Evolutionary conservation across 2,888 invertebrate species (phyloP), one percentile per base, ranked within the genome.

Genomic region (Elysia crispata): DNA sequence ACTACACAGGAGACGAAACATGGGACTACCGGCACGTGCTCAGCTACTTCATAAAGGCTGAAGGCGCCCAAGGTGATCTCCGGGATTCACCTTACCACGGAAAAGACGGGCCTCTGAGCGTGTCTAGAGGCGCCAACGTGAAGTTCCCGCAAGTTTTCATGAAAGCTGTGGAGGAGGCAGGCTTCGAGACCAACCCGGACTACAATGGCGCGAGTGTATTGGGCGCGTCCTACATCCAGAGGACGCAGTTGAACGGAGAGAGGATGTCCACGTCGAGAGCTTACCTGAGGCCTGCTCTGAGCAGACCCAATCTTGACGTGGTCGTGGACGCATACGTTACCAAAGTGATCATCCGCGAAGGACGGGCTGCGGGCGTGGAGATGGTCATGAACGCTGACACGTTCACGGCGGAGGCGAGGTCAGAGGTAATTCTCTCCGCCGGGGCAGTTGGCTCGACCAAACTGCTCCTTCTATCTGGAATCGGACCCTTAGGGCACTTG

Each of bases 1-100:
- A 94, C 0, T 93, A 95, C 50, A 18, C 30, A 8, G 97, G 97
- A 0, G 97, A 97, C 91, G 94, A 95, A 0, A 97, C 97, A 1
- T 98, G 98, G 98, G 94, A 95, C 0, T 90, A 97, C 97, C 92
- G 54, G 54, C 54, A 54, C 54, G 54, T 54, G 13, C 54, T 54
- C 20, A 13, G 13, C 20, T 54, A 54, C 54, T 54, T 54, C 54
- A 54, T 15, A 54, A 54, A 20, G 20, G 13, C 54, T 15, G 54
- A 54, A 20, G n/a, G n/a, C n/a, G n/a, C n/a, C n/a, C n/a, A n/a
- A n/a, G n/a, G n/a, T n/a, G n/a, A n/a, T n/a, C n/a, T n/a, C n/a
- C n/a, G n/a, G n/a, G n/a, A n/a, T n/a, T n/a, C n/a, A n/a, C n/a
- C n/a, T n/a, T n/a, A n/a, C n/a, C n/a, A n/a, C n/a, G n/a, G n/a